Evolutionary conservation across 2,113 vertebrate genomes (phyloP).

Genomic region (Saccopteryx leptura): DNA sequence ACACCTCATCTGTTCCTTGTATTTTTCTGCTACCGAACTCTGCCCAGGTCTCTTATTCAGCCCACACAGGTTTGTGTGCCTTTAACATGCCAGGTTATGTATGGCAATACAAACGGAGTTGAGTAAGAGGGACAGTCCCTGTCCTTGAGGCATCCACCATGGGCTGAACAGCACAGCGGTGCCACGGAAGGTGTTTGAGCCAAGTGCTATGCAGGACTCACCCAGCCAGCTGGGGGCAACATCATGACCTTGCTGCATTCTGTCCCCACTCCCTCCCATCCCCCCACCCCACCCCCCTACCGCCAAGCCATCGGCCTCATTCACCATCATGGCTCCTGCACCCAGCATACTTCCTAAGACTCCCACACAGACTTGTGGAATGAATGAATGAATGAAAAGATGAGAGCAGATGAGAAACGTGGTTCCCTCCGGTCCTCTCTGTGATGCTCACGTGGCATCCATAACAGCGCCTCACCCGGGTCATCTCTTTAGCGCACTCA

Average conservation of each 20-base stretch:
- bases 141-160: no score
- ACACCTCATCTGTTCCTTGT: no score
- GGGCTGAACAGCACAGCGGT: no score
- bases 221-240: background rate
- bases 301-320: background rate
- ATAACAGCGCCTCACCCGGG: background rate
- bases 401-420: background rate
- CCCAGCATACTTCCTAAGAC: background rate
- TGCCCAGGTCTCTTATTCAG: background rate
- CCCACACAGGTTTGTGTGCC: background rate
- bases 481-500: no score
- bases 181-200: no score
- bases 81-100: background rate
- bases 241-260: rapidly evolving
- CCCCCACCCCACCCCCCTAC: no score
- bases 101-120: background rate
- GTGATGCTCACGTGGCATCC: background rate
- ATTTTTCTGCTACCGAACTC: background rate
- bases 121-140: background rate
- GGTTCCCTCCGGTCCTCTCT: no score
- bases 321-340: background rate
- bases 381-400: background rate
- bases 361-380: background rate
- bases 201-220: background rate
- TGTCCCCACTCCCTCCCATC: no score